Evolutionary conservation across 2,113 vertebrate genomes (phyloP), one percentile per base, ranked within the genome.

Genomic region (Mormoops blainvillei): DNA sequence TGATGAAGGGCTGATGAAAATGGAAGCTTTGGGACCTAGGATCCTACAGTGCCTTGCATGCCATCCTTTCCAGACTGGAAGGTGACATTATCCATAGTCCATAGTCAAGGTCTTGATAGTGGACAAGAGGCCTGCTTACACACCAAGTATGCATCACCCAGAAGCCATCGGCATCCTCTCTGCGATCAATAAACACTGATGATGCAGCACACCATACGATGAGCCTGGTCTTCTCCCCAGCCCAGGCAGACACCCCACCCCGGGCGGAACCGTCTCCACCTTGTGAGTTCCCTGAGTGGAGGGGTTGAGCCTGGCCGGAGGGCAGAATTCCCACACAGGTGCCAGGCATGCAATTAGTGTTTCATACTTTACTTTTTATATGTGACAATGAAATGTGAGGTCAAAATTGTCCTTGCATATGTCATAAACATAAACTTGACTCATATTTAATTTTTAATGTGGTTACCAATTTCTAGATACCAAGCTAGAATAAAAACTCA

Each of bases 141-240:
- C 19, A 56, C 38, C 10, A 71, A 33, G 36, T 67, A 5, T 20
- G 28, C n/a, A 31, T 85, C 50, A 36, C 89, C 76, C 20, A 11
- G 73, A 74, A 95, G 61, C 58, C 52, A 50, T 26, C 19, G 5
- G 45, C 24, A 10, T 50, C 41, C 31, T 84, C 65, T 26, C 38
- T 20, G 70, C 56, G 58, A 92, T 81, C 52, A 67, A 56, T 71
- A 76, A 91, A 65, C 14, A 86, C 45, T 9, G 54, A 45, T 33
- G 63, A 26, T 7, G 58, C 58, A 18, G 19, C 33, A 28, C 0
- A 16, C 2, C 73, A 76, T 86, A 71, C 16, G 83, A 26, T 6
- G 6, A 95, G 77, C 91, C 89, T 58, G 74, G 52, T 97, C 80
- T 90, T 92, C 95, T 82, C 73, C 81, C 81, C 43, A 28, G 20